Evolutionary conservation across 2,888 invertebrate species (phyloP), one percentile per base, ranked within the genome.

Genomic region (Leptopterna dolabrata): DNA sequence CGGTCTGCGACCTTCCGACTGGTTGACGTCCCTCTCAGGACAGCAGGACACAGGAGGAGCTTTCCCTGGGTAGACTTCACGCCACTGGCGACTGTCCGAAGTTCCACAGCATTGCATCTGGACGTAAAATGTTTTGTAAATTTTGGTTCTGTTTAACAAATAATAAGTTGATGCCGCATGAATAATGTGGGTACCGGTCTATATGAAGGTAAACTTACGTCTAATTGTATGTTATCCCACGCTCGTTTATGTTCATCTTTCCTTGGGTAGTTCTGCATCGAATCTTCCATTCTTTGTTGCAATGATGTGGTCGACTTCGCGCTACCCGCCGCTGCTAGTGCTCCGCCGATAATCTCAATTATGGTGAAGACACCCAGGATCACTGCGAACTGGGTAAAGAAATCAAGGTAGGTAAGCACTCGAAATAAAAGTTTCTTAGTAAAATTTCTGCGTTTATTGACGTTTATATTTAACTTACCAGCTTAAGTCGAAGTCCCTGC

Each of bases 61-160:
- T 82, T 82, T 82, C 36, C 30, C 36, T 16, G 83, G 70, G 29
- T 63, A 55, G 30, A 82, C 55, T 16, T 82, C 81, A 29, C 24
- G 70, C 83, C 83, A 83, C 27, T 83, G 70, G 2, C 24, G 41
- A 24, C 83, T 83, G 70, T 83, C 83, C 6, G 24, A 11, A 14
- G 71, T n/a, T 36, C 83, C 83, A 14, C 83, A 83, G 51, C 83
- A 83, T 14, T 71, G 70, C 63, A 70, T 71, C 83, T 83, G 27
- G 11, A 81, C 3, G 16, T 81, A 45, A 27, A 78, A 45, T n/a
- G 14, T 27, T 2, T 9, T 27, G 19, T 24, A 4, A 4, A 71
- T 4, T 19, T 19, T 24, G 4, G 11, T 55, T 55, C 16, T 6
- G 2, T 70, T 2, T n/a, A 24, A 70, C 19, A 11, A 36, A 36